Evolutionary conservation across 2,888 invertebrate species (phyloP), one percentile per base, ranked within the genome.

Genomic region (Lithophane leautieri): DNA sequence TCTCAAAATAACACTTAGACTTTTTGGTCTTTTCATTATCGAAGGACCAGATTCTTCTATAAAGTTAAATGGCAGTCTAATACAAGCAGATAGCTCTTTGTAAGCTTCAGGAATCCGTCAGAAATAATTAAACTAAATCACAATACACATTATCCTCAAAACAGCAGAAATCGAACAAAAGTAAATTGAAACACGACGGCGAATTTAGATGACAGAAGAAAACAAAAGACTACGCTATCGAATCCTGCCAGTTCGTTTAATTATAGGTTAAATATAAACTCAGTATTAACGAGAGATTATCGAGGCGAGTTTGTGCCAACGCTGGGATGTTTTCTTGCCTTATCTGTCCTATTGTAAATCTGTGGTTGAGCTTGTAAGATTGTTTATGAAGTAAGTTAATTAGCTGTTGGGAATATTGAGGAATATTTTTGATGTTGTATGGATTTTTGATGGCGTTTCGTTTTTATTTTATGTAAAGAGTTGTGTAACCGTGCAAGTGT

Each of bases 261-360:
- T 91, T 91, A 91, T 90, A 90, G 88, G 87, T 91, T 91, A 90
- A 91, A 91, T 89, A 83, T 89, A 77, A 88, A 87, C 78, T 81
- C 76, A 79, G 86, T 85, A 89, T 91, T 91, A 89, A 87, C 84
- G 74, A 88, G 78, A 89, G 91, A 91, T 91, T 89, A 90, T 90
- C 85, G 86, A 72, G 69, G 60, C 79, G 81, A 68, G 81, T 71
- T 67, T 68, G 50, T 62, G 82, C 66, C 81, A 76, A 66, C 77
- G 70, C 70, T 62, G 85, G 56, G 70, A 73, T 79, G 61, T 67
- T 71, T 70, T 74, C 69, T 62, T 58, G 76, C 28, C 76, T 88
- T 88, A 87, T 87, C 86, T 88, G 70, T 75, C 2, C 76, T 70
- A 82, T 86, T 88, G 76, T 88, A 40, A 86, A 52, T 84, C 86